Conservation (phyloP, 2,797 vertebrate genomes). For the Oreortyx pictus region DNA sequence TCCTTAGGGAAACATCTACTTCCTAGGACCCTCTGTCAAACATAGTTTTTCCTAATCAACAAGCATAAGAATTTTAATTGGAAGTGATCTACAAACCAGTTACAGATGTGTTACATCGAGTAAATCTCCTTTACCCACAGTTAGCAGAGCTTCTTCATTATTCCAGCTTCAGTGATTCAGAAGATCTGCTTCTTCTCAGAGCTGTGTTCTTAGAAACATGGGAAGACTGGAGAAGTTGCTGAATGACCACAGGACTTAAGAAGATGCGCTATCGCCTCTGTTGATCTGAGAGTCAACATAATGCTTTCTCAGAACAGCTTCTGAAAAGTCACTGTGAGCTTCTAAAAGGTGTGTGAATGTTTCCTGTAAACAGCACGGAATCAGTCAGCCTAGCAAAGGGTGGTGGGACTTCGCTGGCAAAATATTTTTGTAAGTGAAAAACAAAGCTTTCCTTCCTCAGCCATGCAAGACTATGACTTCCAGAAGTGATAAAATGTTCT, state of each 20-base stretch:
- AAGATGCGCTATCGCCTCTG: not conserved
- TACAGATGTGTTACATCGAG: not conserved
- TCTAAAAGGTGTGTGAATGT: rapidly evolving
- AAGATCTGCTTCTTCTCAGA: not conserved
- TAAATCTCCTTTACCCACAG: not conserved
- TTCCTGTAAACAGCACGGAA: not conserved
- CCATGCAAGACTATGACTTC: not conserved
- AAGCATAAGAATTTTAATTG: not conserved
- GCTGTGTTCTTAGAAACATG: not conserved
- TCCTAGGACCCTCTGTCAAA: not conserved
- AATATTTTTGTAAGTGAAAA: not conserved
- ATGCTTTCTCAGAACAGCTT: not conserved
- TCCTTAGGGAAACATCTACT: not conserved
- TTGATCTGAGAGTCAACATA: not conserved
- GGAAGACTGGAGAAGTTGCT: not conserved
- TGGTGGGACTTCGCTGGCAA: not conserved
- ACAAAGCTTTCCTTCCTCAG: not conserved
- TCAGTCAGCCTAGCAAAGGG: not conserved
- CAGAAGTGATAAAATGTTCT: not conserved
- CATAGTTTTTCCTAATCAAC: not conserved
- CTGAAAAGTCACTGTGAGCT: not conserved
- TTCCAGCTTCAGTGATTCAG: not conserved
- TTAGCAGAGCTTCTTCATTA: not conserved
- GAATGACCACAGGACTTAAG: rapidly evolving
- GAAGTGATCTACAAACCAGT: not conserved